Conservation (phyloP, 2,113 vertebrate species). For the Brachypteracias leptosomus region DNA sequence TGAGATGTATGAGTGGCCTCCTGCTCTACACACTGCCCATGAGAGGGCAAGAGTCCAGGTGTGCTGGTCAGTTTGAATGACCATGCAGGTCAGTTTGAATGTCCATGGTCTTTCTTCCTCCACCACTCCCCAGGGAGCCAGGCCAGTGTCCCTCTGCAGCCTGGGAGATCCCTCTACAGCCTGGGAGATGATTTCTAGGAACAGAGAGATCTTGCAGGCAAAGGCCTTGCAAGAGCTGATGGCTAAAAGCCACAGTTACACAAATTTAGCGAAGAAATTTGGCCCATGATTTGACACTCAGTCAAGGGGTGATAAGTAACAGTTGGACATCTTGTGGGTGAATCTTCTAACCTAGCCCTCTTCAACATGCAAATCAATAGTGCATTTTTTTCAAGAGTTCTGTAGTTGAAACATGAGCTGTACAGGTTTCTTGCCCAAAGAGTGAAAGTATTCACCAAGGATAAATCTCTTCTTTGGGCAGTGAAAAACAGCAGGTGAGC, state of each 20-base stretch:
- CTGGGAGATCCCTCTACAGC: not conserved
- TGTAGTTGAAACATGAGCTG: not conserved
- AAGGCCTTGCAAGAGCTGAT: not conserved
- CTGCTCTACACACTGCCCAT: rapidly evolving
- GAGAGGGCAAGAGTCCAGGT: not conserved
- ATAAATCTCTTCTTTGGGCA: not conserved
- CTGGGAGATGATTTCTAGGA: not conserved
- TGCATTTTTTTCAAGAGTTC: not conserved
- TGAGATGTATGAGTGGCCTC: rapidly evolving
- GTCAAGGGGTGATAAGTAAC: not conserved
- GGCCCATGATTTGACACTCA: not conserved
- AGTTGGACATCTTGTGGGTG: not conserved
- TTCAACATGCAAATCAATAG: not conserved
- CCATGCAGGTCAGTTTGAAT: not conserved
- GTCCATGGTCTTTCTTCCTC: not conserved
- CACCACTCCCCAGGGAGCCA: rapidly evolving
- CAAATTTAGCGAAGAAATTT: not conserved
- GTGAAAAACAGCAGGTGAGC: not conserved
- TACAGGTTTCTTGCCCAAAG: not conserved
- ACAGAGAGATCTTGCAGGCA: not conserved
- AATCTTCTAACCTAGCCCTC: not conserved
- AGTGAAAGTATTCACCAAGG: not conserved
- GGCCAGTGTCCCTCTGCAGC: too few species aligned
- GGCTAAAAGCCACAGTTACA: not conserved
- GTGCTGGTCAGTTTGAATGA: rapidly evolving